phyloP scores from a whole-genome alignment of 2,888 invertebrate species.

The Patella depressa region DNA sequence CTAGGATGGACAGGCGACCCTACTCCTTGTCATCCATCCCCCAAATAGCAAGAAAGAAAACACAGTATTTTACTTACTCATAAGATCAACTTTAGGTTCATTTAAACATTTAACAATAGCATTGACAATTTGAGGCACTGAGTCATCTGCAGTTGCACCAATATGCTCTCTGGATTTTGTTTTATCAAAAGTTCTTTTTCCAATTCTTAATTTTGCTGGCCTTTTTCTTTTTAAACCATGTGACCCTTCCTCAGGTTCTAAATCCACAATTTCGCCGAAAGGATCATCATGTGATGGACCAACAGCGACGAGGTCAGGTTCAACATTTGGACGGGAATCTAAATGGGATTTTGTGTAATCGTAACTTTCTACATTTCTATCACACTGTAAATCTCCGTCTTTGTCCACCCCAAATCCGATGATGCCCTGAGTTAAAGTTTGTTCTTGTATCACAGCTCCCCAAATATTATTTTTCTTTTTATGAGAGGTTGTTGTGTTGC shows the following conservation, averaged over 20 bases:
- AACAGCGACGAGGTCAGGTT: conserved; percentile 16
- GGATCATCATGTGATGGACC: conserved; percentile 36
- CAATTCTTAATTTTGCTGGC: conserved; percentile 28
- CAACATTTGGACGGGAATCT: conserved; percentile 41
- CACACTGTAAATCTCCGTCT: conserved; percentile 74
- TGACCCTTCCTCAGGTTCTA: conserved; percentile 28
- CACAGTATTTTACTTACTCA: conserved; percentile 42
- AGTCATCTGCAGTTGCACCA: conserved; percentile 38
- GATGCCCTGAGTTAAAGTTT: conserved; percentile 84
- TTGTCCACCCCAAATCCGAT: conserved; percentile 80
- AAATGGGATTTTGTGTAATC: conserved; percentile 48
- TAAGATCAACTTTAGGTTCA: conserved; percentile 52
- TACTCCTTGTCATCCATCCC: no score
- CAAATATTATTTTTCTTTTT: conserved; percentile 83
- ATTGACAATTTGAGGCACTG: conserved; percentile 35
- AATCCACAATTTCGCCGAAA: conserved; percentile 41
- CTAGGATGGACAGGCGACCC: no score
- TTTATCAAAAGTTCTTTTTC: conserved; percentile 31
- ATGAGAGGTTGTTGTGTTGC: conserved; percentile 13
- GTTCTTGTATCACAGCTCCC: conserved; percentile 82
- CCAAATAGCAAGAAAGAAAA: no score
- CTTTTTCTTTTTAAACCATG: conserved; percentile 35
- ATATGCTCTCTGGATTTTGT: conserved; percentile 34
- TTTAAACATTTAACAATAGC: conserved; percentile 45
- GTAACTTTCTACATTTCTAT: conserved; percentile 57